Base-by-base conservation (phyloP, 1,140 invertebrate genomes). In the Kradibia gibbosae region DNA sequence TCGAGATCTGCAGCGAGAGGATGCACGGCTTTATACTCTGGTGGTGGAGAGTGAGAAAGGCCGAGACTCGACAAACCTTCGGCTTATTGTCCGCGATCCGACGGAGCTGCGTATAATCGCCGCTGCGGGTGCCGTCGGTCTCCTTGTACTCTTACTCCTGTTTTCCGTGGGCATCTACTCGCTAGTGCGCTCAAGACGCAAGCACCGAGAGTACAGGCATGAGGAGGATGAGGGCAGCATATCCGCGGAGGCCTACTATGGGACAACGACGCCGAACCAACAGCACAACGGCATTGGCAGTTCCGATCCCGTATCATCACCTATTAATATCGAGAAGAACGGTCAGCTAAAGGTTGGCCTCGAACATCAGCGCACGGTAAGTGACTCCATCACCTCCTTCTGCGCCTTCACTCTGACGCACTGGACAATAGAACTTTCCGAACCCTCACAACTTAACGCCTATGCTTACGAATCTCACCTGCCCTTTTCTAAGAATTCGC, bases 11-110 rank as follows among this genome's bases (percentile, higher is more conserved):
- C 88, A 88, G 42, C 89, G 86, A 45, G 90, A 91, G 62, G 91
- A 91, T 45, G 87, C 88, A 0, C 84, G 91, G 0, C 82, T 89
- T 2, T 91, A 91, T 76, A 91, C 87, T n/a, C 83, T 91, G 0
- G 78, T 90, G 42, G 88, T 91, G 8, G 88, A 91, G 81, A 91
- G 90, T 53, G 89, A 90, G 17, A 90, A 91, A 31, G 91, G 90
- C 20, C 87, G 86, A 42, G 91, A 91, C 72, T 90, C 89, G 48
- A 91, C 88, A 34, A 90, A 87, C 78, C 75, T 91, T 7, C 90
- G 86, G 48, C 79, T 91, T 28, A 84, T 84, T 13, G 88, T 91
- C 53, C 87, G 89, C 20, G 91, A 91, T 71, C 89, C 89, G 8
- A 89, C 87, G 72, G 90, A 91, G 81, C 86, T 89, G 80, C 87